A percentile compares a stretch with the other conserved stretches of the same genome.
These are phyloP conservation scores for Enteromius thamalakanensis DNA, from an alignment of 2,797 vertebrate genomes.

Conservation along the genomic window DNA sequence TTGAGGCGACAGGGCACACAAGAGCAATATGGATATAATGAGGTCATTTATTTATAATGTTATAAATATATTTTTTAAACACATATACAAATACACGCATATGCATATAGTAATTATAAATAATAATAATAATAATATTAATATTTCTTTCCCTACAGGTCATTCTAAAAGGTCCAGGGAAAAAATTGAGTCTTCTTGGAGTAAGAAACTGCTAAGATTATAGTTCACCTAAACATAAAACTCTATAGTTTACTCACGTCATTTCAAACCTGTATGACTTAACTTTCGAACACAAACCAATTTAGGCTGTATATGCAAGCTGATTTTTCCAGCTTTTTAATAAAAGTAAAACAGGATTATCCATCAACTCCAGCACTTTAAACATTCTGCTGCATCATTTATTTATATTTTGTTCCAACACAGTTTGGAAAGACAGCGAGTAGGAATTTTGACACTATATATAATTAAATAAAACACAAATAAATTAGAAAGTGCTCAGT, in stretches of 20 bases:
- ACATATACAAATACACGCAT: background rate
- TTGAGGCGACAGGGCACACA: conserved; percentile 72
- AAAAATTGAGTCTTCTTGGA: conserved; percentile 80
- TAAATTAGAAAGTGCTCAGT: background rate
- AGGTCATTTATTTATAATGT: conserved; percentile 67
- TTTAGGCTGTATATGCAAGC: background rate
- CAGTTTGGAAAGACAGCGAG: background rate
- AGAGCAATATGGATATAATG: conserved; percentile 79
- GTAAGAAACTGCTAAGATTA: conserved; percentile 67
- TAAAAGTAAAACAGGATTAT: background rate
- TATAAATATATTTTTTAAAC: background rate
- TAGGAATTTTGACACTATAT: background rate
- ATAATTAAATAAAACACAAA: background rate
- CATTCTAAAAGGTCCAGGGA: conserved; percentile 79
- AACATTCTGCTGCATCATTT: background rate
- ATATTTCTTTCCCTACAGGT: conserved; percentile 68
- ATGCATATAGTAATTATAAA: background rate
- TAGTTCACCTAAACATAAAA: background rate
- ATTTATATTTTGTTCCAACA: background rate
- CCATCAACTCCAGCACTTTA: background rate
- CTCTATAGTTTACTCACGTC: no score
- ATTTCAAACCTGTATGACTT: background rate
- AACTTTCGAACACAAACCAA: background rate
- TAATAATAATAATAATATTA: background rate
- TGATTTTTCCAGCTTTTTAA: background rate